phyloP scores from a whole-genome alignment of 1,140 invertebrate genomes.

The Luehdorfia chinensis region DNA sequence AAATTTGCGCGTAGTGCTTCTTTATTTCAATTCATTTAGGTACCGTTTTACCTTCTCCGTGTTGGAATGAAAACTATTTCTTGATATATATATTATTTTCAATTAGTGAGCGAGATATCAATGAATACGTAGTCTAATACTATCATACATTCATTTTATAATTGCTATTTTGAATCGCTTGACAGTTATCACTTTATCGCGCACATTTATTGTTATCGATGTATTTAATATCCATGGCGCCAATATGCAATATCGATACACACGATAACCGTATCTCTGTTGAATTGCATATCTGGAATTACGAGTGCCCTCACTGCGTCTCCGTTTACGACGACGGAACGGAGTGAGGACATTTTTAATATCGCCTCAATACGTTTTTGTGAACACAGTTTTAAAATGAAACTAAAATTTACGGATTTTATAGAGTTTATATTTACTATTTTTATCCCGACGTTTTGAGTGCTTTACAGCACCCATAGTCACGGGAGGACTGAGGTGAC shows the following conservation, averaged over 20 bases:
- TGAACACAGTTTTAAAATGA: too few relatives aligned
- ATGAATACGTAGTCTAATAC: not conserved
- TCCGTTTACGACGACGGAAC: slow-evolving; percentile 1
- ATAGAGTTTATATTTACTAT: too few relatives aligned
- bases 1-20: too few relatives aligned
- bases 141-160: slow-evolving; percentile 10
- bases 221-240: slow-evolving; percentile 50
- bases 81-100: not conserved
- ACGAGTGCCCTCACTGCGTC: slow-evolving; percentile 16
- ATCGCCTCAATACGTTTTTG: not conserved
- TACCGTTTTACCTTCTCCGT: too few relatives aligned
- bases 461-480: too few relatives aligned
- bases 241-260: slow-evolving; percentile 41
- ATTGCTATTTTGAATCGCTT: slow-evolving; percentile 29
- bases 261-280: slow-evolving; percentile 26
- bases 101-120: not conserved
- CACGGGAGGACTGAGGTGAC: too few relatives aligned
- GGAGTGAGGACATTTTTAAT: slow-evolving; percentile 6
- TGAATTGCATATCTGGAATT: slow-evolving; percentile 23
- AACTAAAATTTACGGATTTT: too few relatives aligned
- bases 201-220: slow-evolving; percentile 38
- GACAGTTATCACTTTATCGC: slow-evolving; percentile 49
- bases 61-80: slow-evolving; percentile 1
- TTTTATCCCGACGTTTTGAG: too few relatives aligned
- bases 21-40: too few relatives aligned